These are phyloP conservation scores for Acrobasis consociella DNA, from an alignment of 2,888 invertebrate species.

Conservation along the genomic window DNA sequence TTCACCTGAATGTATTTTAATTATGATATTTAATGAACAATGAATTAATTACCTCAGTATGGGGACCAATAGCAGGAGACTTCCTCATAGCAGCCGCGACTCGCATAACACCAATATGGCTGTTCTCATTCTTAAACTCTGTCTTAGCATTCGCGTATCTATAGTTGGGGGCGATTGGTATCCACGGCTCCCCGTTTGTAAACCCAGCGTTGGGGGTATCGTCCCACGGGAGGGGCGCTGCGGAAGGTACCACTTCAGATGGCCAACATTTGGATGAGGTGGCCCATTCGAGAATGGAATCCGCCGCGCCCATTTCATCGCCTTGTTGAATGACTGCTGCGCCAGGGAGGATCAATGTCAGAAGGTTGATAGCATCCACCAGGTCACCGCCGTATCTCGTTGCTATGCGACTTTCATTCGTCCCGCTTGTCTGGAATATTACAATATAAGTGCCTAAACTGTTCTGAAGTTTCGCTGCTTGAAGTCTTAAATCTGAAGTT, in stretches of 20 bases:
- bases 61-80: slow-evolving; percentile 69
- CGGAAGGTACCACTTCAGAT: slow-evolving; percentile 49
- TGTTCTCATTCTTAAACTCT: slow-evolving; percentile 75
- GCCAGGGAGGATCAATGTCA: slow-evolving; percentile 88
- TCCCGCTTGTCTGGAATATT: slow-evolving; percentile 58
- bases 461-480: neutral
- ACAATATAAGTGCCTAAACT: neutral
- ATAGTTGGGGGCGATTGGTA: slow-evolving; percentile 86
- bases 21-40: neutral
- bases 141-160: slow-evolving; percentile 83
- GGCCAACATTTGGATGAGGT: slow-evolving; percentile 73
- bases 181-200: slow-evolving; percentile 85
- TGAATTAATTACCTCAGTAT: slow-evolving; percentile 58
- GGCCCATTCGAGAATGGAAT: slow-evolving; percentile 80
- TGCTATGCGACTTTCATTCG: slow-evolving; percentile 63
- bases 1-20: no score
- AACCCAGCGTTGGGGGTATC: slow-evolving; percentile 71
- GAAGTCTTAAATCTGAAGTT: slow-evolving; percentile 28
- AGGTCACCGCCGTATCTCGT: slow-evolving; percentile 85
- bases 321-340: slow-evolving; percentile 91
- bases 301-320: slow-evolving; percentile 86
- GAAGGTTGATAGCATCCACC: slow-evolving; percentile 86
- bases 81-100: slow-evolving; percentile 68
- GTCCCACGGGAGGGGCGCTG: slow-evolving; percentile 73
- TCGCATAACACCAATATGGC: slow-evolving; percentile 70